Percentiles rank a stretch among this genome's conserved stretches.
These are phyloP conservation scores for Ispidina lecontei DNA, from an alignment of 2,797 vertebrate genomes.

Conservation along the genomic window DNA sequence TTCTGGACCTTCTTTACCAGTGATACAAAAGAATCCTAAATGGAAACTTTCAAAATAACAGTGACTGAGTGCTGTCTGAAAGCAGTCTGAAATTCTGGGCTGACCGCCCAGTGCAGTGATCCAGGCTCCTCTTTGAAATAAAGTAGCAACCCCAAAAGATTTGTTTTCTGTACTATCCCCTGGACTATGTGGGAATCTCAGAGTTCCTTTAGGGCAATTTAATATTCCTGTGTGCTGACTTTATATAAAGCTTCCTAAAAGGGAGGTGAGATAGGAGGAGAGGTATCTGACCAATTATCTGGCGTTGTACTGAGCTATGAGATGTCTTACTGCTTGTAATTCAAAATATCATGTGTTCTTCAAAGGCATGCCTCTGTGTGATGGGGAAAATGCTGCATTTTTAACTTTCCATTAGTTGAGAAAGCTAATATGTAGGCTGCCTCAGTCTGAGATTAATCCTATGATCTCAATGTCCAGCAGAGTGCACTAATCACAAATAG, in stretches of 20 bases:
- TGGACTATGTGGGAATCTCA: background rate
- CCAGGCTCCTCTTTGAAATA: background rate
- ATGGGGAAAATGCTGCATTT: background rate
- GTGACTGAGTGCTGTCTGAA: background rate
- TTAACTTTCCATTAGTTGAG: background rate
- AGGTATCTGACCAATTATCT: background rate
- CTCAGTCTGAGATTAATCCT: background rate
- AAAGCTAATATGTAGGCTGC: background rate
- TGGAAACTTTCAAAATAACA: background rate
- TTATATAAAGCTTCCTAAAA: background rate
- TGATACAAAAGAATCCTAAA: background rate
- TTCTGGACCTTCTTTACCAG: background rate
- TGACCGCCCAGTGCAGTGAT: background rate
- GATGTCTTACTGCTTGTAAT: background rate
- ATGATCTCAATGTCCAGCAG: slow-evolving; percentile 23
- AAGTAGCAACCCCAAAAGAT: background rate
- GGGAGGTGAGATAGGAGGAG: background rate
- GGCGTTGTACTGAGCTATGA: background rate
- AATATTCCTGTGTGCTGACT: background rate
- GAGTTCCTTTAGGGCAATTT: background rate
- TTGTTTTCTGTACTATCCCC: background rate
- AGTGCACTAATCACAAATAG: slow-evolving; percentile 35
- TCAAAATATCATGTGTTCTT: background rate
- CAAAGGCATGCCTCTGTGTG: background rate
- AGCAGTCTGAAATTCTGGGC: background rate